Conservation (phyloP, 2,797 vertebrate genomes). For the Falco rusticolus region DNA sequence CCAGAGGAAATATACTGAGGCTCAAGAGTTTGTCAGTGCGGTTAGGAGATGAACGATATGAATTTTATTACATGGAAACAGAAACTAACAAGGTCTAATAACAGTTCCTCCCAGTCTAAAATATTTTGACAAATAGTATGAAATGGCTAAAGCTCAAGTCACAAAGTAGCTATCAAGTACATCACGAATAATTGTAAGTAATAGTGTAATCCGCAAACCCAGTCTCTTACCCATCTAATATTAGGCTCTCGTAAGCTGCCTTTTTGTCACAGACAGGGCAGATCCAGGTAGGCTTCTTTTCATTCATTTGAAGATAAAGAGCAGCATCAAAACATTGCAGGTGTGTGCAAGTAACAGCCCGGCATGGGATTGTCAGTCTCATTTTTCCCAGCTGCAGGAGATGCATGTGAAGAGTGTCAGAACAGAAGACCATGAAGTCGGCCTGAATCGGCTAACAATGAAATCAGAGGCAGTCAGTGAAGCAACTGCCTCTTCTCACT, state of each 20-base stretch:
- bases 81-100: background rate
- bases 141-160: background rate
- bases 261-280: conserved; percentile 98
- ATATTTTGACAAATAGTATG: background rate
- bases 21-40: background rate
- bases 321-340: conserved; percentile 97
- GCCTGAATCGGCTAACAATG: background rate
- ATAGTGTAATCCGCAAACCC: background rate
- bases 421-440: background rate
- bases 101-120: background rate
- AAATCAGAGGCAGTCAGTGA: background rate
- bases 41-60: background rate
- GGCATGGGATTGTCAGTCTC: conserved; percentile 92
- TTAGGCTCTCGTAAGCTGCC: conserved; percentile 92
- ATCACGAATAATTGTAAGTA: background rate
- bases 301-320: conserved; percentile 97
- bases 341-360: conserved; percentile 94
- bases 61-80: background rate
- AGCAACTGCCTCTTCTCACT: background rate
- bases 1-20: background rate
- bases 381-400: conserved; percentile 92
- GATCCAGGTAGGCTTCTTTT: conserved; percentile 98
- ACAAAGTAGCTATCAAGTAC: background rate
- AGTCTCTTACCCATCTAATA: conserved; percentile 89
- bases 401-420: background rate